Base-by-base conservation (phyloP, 2,797 vertebrate species). In the Aulostomus chinensis region DNA sequence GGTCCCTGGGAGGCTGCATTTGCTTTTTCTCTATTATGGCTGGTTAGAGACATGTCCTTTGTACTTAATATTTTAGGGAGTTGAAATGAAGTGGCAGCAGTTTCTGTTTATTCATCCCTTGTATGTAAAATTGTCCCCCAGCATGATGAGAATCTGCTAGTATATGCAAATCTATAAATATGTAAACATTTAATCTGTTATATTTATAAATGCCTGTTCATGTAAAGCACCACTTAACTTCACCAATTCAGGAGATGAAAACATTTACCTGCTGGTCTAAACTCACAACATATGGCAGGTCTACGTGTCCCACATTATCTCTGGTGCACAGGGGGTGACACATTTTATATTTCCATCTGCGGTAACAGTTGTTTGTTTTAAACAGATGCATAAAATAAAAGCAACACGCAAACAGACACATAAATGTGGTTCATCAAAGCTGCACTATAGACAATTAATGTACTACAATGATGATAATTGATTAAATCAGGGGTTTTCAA, bases 291-390 rank as follows among this genome's bases (percentile, higher is more conserved):
- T 28, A 13, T 36, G 41, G 24, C 10, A n/a, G 13, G 12, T 60
- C 35, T 37, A 21, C 37, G 30, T 32, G 12, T 16, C 28, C 35
- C 37, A 32, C 13, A 22, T 28, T 17, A 29, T 26, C 13, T n/a
- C 38, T 56, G 37, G 7, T 50, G 16, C 33, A 29, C 12, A 21
- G 28, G 13, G 28, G 9, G 13, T 9, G 37, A 25, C 25, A 28
- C 15, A 54, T 40, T 49, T 50, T 47, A 35, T 30, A 32, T 41
- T 33, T 37, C 29, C 18, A 16, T 28, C 31, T 41, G 17, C 36
- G 29, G 22, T 12, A 37, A 41, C 17, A 45, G 2, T 18, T 9
- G 25, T 36, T 49, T 58, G 14, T 48, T 36, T 33, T 2, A 12
- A 52, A 24, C 18, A 18, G n/a, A 30, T 16, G 11, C 9, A 8